A percentile compares a stretch with the other conserved stretches of the same genome.
phyloP scores from a whole-genome alignment of 2,113 vertebrate species.

The Cynoglossus semilaevis region DNA sequence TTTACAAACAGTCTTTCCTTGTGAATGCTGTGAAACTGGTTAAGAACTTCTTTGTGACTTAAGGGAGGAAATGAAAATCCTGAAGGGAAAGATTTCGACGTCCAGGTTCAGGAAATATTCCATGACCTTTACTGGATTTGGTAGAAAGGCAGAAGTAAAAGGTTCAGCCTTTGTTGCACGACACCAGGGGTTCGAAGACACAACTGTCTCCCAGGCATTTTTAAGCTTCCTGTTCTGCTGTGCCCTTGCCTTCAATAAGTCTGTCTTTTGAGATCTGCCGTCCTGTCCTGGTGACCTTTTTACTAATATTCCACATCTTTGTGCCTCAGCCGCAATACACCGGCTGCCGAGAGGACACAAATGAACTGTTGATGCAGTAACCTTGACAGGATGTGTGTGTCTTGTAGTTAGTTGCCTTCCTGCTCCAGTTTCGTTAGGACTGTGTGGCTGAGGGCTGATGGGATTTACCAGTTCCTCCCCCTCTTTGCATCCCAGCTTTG shows the following conservation, averaged over 20 bases:
- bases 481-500: too few relatives aligned
- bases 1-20: too few relatives aligned
- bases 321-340: constrained; percentile 32
- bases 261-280: constrained; percentile 33
- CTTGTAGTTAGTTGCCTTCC: too few relatives aligned
- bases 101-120: constrained; percentile 16
- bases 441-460: too few relatives aligned
- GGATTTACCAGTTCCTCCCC: too few relatives aligned
- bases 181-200: constrained; percentile 48
- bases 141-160: constrained; percentile 38
- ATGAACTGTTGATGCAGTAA: too few relatives aligned
- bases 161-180: constrained; percentile 54
- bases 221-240: constrained; percentile 24
- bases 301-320: background rate
- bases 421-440: too few relatives aligned
- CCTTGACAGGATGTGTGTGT: too few relatives aligned
- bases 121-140: constrained; percentile 62
- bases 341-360: constrained; percentile 38
- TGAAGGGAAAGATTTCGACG: constrained; percentile 25
- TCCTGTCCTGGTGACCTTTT: constrained; percentile 60
- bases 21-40: too few relatives aligned
- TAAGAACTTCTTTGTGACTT: too few relatives aligned
- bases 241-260: constrained; percentile 36
- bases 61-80: too few relatives aligned
- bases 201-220: constrained; percentile 34